phyloP scores from a whole-genome alignment of 2,888 invertebrate species.

The Amorpha juglandis region DNA sequence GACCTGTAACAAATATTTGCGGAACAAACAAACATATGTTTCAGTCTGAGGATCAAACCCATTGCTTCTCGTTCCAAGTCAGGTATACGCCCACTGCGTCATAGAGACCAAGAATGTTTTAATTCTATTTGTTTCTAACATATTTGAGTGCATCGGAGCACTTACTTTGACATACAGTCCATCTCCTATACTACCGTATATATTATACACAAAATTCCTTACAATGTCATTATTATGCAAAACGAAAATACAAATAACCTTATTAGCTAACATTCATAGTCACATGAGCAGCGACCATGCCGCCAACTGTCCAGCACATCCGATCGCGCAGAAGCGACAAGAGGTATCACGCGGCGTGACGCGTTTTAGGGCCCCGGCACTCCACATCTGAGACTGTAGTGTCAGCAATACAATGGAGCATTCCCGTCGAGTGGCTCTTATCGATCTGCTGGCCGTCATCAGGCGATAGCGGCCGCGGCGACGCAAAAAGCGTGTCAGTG shows the following conservation, averaged over 20 bases:
- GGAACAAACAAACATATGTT: no score
- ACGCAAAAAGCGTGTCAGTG: conserved; percentile 83
- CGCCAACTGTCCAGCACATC: conserved; percentile 8
- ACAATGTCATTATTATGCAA: neutral
- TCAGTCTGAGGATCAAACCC: no score
- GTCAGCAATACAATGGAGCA: conserved; percentile 80
- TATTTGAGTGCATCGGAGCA: no score
- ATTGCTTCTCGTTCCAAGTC: no score
- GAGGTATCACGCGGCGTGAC: conserved; percentile 51
- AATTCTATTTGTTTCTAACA: no score
- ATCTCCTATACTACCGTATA: no score
- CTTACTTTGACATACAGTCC: no score
- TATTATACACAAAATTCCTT: neutral
- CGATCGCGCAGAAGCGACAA: conserved; percentile 1
- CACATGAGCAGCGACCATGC: conserved; percentile 32
- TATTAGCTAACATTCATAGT: neutral
- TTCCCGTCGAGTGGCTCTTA: conserved; percentile 82
- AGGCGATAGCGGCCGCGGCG: conserved; percentile 77
- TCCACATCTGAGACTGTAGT: conserved; percentile 80
- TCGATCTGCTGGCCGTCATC: conserved; percentile 83
- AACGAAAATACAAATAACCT: neutral
- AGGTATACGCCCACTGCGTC: no score
- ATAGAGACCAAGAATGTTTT: no score
- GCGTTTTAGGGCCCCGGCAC: conserved; percentile 75
- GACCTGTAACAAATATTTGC: no score